Percentiles rank a stretch among this genome's conserved stretches.
These are phyloP conservation scores for Mythimna impura DNA, from an alignment of 2,888 invertebrate genomes.

Conservation along the genomic window DNA sequence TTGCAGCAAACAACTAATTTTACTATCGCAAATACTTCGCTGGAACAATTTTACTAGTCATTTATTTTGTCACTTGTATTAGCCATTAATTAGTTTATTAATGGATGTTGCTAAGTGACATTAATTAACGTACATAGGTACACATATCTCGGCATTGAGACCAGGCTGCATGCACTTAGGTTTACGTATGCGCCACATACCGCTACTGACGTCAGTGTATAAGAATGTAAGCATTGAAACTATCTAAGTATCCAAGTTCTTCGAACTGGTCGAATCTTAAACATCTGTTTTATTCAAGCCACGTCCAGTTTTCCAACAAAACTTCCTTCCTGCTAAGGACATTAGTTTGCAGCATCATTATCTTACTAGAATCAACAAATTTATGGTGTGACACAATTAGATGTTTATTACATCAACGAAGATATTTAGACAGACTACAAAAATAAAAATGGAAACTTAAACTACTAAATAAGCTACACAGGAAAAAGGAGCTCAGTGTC, in stretches of 20 bases:
- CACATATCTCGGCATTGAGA: constrained; percentile 16
- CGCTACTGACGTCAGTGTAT: constrained; percentile 48
- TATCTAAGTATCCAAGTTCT: constrained; percentile 27
- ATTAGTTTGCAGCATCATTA: neutral
- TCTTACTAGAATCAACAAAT: neutral
- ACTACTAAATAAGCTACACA: constrained; percentile 48
- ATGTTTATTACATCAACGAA: constrained; percentile 8
- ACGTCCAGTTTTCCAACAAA: neutral
- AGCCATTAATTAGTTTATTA: constrained; percentile 55
- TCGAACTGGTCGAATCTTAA: constrained; percentile 16
- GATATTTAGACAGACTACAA: constrained; percentile 12
- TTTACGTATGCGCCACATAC: constrained; percentile 56
- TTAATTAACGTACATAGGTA: constrained; percentile 45
- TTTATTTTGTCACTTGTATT: constrained; percentile 48
- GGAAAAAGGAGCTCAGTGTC: constrained; percentile 46
- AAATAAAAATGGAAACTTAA: constrained; percentile 38
- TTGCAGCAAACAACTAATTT: constrained; percentile 59
- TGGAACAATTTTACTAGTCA: constrained; percentile 49
- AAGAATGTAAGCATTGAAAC: constrained; percentile 51
- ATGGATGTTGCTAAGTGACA: constrained; percentile 54
- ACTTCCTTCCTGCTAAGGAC: neutral
- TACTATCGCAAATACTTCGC: constrained; percentile 33
- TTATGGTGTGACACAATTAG: neutral
- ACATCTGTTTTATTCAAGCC: constrained; percentile 27
- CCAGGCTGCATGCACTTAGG: constrained; percentile 40